phyloP scores from a whole-genome alignment of 2,888 invertebrate species.

The Keiferia lycopersicella region DNA sequence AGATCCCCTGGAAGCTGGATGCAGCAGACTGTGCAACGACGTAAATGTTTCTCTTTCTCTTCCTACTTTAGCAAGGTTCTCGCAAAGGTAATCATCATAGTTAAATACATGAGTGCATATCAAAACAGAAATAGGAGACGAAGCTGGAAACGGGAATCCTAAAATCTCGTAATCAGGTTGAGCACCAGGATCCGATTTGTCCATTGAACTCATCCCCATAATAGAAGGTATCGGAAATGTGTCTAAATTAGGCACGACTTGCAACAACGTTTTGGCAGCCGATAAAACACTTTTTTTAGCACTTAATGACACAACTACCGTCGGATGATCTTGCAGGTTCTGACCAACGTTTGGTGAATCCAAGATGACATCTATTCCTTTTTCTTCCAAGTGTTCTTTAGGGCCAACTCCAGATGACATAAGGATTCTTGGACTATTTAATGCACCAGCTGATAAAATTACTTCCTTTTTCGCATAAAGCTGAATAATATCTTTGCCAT shows the following conservation, averaged over 20 bases:
- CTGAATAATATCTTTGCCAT: conserved; percentile 71
- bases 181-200: conserved; percentile 38
- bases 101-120: conserved; percentile 41
- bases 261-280: conserved; percentile 29
- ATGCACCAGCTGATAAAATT: conserved; percentile 88
- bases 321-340: conserved; percentile 88
- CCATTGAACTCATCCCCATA: conserved; percentile 47
- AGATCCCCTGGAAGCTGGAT: conserved; percentile 52
- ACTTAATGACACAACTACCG: conserved; percentile 45
- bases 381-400: conserved; percentile 77
- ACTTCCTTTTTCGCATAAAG: conserved; percentile 84
- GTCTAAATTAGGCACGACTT: conserved; percentile 36
- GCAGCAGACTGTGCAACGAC: conserved; percentile 38
- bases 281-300: conserved; percentile 38
- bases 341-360: conserved; percentile 84
- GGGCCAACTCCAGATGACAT: conserved; percentile 92
- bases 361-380: conserved; percentile 80
- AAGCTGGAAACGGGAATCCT: conserved; percentile 37
- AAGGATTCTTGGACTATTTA: conserved; percentile 90
- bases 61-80: conserved; percentile 34
- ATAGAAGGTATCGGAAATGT: conserved; percentile 47
- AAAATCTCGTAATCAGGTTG: conserved; percentile 54
- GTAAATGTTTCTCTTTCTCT: conserved; percentile 36
- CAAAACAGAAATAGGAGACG: conserved; percentile 37
- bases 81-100: conserved; percentile 42